Conservation (phyloP, 1,140 invertebrate genomes). For the Theocolax elegans region DNA sequence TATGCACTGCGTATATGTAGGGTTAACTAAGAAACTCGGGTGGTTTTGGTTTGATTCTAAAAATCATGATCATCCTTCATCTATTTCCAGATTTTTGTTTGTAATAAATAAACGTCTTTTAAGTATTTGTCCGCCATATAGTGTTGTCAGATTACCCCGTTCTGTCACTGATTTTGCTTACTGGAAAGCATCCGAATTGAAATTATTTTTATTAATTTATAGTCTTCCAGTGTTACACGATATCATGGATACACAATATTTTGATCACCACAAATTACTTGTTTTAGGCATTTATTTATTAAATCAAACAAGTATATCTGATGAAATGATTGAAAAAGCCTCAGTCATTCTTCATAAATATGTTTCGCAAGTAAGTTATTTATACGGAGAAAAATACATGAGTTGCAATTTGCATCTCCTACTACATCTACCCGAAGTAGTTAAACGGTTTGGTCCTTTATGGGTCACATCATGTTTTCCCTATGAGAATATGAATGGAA, state of each 20-base stretch:
- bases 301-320: neutral
- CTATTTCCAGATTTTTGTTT: neutral
- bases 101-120: constrained; percentile 34
- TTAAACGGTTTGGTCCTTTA: constrained; percentile 35
- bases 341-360: constrained; percentile 5
- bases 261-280: constrained; percentile 41
- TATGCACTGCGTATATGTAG: constrained; percentile 40
- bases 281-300: constrained; percentile 22
- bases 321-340: constrained; percentile 6
- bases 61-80: constrained; percentile 17
- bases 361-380: constrained; percentile 20
- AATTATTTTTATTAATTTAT: constrained; percentile 38
- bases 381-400: constrained; percentile 21
- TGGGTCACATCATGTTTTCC: constrained; percentile 37
- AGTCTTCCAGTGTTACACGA: constrained; percentile 39
- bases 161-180: constrained; percentile 31
- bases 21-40: constrained; percentile 17
- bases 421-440: constrained; percentile 33
- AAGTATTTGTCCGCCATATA: constrained; percentile 32
- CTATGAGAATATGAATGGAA: constrained; percentile 42
- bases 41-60: too few relatives aligned
- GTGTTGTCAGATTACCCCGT: constrained; percentile 37
- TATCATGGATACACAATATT: constrained; percentile 36
- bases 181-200: constrained; percentile 48
- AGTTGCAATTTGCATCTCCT: constrained; percentile 35